Evolutionary conservation across 2,113 vertebrate genomes (phyloP).

Genomic region (Canis aureus): DNA sequence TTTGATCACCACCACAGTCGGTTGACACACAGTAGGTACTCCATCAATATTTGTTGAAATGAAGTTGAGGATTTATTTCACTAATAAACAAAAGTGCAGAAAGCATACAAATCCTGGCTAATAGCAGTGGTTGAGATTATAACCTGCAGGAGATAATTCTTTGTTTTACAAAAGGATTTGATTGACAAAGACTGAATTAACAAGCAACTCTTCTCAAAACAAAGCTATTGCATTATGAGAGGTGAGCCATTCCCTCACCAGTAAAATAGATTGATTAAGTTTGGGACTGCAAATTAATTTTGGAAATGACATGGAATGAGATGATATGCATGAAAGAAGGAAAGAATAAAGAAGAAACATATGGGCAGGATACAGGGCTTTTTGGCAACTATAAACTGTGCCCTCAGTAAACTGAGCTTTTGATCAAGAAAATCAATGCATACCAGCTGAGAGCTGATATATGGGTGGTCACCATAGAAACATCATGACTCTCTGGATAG

Average conservation of each 20-base stretch:
- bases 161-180: constrained; percentile 12
- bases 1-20: background rate
- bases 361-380: background rate
- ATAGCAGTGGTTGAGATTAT: background rate
- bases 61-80: background rate
- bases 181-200: constrained; percentile 33
- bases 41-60: background rate
- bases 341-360: background rate
- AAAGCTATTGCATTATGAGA: background rate
- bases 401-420: constrained; percentile 46
- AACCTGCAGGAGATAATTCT: background rate
- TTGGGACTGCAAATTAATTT: background rate
- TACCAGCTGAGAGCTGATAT: background rate
- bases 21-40: background rate
- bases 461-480: constrained; percentile 64
- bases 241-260: background rate
- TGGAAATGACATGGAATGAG: background rate
- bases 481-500: background rate
- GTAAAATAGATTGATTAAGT: background rate
- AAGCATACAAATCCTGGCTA: background rate
- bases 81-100: background rate
- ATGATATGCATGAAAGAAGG: background rate
- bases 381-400: background rate
- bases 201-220: constrained; percentile 29
- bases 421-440: constrained; percentile 65